phyloP scores from a whole-genome alignment of 2,888 invertebrate species.

The Deladenus siricidicola region DNA sequence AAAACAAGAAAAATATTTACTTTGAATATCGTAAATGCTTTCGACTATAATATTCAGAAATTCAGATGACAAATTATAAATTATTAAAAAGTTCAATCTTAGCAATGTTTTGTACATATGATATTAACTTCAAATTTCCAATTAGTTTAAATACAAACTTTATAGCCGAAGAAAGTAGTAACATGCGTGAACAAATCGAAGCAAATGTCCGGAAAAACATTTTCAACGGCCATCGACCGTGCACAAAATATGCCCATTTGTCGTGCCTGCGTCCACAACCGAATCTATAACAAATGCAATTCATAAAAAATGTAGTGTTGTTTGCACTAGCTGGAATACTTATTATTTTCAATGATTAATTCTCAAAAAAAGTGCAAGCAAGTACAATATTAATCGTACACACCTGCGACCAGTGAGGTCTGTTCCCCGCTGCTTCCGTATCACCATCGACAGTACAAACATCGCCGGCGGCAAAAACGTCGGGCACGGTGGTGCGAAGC shows the following conservation, averaged over 20 bases:
- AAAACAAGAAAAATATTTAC: neutral
- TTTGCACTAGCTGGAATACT: too few relatives aligned
- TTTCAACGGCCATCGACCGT: constrained; percentile 67
- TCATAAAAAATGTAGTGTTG: neutral
- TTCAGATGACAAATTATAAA: too few relatives aligned
- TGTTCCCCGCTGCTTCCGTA: constrained; percentile 59
- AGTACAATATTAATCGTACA: constrained; percentile 3
- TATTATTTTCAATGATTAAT: neutral
- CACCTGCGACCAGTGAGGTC: constrained; percentile 57
- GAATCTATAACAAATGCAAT: constrained; percentile 72
- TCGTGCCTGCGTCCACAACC: constrained; percentile 92
- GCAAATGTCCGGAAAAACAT: constrained; percentile 68
- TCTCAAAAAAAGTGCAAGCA: neutral
- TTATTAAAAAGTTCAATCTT: too few relatives aligned
- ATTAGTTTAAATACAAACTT: constrained; percentile 60
- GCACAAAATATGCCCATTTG: constrained; percentile 94
- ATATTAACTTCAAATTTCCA: too few relatives aligned
- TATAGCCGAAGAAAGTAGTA: constrained; percentile 84
- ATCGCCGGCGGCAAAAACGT: constrained; percentile 91
- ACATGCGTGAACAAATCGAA: constrained; percentile 96
- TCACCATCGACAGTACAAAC: constrained; percentile 76
- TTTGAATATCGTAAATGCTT: too few relatives aligned
- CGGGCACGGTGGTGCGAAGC: constrained; percentile 70
- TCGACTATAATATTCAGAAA: too few relatives aligned
- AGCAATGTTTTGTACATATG: too few relatives aligned